Conservation (phyloP, 2,888 invertebrate species). For the Ethmia dodecea region DNA sequence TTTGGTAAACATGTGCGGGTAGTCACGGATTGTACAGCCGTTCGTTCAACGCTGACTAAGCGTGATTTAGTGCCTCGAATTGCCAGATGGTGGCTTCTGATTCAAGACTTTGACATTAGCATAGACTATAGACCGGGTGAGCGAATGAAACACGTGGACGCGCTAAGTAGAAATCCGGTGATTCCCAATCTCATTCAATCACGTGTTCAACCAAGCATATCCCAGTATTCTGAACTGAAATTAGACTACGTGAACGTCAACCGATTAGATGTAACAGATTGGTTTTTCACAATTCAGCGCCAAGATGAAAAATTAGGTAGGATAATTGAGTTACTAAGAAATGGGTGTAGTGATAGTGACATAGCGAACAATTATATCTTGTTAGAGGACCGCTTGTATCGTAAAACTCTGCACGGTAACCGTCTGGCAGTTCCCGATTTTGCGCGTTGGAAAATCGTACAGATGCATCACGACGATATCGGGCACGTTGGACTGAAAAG, state of each 20-base stretch:
- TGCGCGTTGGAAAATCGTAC: slow-evolving; percentile 28
- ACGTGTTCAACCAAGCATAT: too few species aligned
- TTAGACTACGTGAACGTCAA: slow-evolving; percentile 9
- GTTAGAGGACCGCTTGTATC: slow-evolving; percentile 17
- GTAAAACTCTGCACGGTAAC: slow-evolving; percentile 22
- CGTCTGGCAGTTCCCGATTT: slow-evolving; percentile 27
- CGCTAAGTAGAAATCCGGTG: slow-evolving; percentile 17
- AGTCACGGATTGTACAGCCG: neutral
- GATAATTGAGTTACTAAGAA: slow-evolving; percentile 15
- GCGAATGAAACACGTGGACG: neutral
- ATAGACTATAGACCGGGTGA: neutral
- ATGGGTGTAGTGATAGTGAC: slow-evolving; percentile 7
- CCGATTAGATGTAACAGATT: slow-evolving; percentile 13
- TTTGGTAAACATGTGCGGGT: neutral
- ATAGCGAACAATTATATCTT: slow-evolving; percentile 19
- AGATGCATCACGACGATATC: slow-evolving; percentile 34
- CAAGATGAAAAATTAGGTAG: slow-evolving; percentile 18
- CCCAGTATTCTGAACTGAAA: too few species aligned
- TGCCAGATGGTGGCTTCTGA: neutral
- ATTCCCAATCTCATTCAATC: neutral
- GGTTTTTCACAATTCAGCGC: slow-evolving; percentile 22
- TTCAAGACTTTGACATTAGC: neutral
- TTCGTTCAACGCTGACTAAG: neutral
- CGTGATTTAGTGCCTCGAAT: neutral
- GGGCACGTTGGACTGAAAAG: slow-evolving; percentile 29